Base-by-base conservation (phyloP, 2,888 invertebrate genomes). In the Polyommatus icarus region DNA sequence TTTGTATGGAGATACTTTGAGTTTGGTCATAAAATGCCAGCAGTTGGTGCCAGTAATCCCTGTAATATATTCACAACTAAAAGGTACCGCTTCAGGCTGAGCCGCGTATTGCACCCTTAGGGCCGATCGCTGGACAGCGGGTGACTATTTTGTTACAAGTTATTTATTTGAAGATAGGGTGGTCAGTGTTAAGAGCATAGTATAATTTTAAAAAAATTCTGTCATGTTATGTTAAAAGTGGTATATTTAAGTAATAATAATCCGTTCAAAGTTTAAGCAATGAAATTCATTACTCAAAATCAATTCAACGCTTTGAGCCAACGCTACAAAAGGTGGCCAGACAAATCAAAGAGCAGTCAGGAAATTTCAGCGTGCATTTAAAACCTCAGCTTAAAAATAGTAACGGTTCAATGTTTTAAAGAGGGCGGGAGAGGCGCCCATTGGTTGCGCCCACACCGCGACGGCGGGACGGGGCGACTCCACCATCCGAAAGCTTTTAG, bases 1-100 rank as follows among this genome's bases (percentile, higher is more conserved):
- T 84, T 89, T 84, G 84, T 79, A 87, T 86, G 87, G 84, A 87
- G 86, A 89, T 88, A 86, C 87, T 88, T 87, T 86, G 80, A 88
- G 88, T 91, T 91, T 87, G 91, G 88, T 88, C 88, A 83, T 83
- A 85, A 89, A 91, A 90, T 89, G 89, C 88, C 87, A 87, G 84
- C 88, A 85, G 85, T 85, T 86, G 85, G 85, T 84, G 85, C 86
- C 85, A 79, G 85, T 92, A 91, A 92, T 91, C 89, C 88, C 81
- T 82, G 85, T 91, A 93, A 93, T 91, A 87, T 93, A 93, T 93
- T 90, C 93, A 87, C 86, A 92, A 93, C 93, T 91, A 92, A 93
- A 92, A 92, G 93, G 91, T 86, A 88, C 84, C 84, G 84, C 82
- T 77, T 78, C 85, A 72, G 76, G 50, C 75, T 84, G 84, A 83